phyloP scores from a whole-genome alignment of 2,113 vertebrate genomes.

The Fregetta grallaria region DNA sequence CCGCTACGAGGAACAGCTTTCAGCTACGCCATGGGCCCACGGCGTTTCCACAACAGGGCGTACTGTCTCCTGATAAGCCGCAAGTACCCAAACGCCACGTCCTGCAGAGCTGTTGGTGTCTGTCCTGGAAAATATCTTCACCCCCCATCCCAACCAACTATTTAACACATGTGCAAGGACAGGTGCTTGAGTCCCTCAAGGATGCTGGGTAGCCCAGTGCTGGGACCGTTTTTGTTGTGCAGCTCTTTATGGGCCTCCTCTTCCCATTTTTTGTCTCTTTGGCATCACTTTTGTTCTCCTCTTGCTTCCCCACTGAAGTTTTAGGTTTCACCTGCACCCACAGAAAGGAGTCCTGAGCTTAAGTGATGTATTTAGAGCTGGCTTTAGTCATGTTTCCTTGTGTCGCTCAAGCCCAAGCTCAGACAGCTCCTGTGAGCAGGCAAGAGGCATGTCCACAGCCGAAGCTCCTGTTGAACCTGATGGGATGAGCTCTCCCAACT shows the following conservation, averaged over 20 bases:
- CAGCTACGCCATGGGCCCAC: rapidly evolving
- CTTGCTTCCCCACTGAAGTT: neutral
- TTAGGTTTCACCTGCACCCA: neutral
- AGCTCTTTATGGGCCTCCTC: neutral
- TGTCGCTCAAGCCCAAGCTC: neutral
- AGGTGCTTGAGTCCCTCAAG: neutral
- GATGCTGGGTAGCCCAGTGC: too few relatives aligned
- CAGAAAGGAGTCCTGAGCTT: neutral
- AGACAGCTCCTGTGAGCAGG: neutral
- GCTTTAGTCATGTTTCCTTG: neutral
- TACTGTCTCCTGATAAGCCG: neutral
- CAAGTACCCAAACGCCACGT: neutral
- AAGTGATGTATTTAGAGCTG: neutral
- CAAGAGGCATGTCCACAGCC: neutral
- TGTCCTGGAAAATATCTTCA: neutral
- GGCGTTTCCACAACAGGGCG: rapidly evolving
- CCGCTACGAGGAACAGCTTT: neutral
- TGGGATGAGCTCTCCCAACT: neutral
- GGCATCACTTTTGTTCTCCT: neutral
- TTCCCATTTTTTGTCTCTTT: neutral
- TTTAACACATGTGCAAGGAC: neutral
- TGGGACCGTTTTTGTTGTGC: neutral
- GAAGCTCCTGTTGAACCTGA: neutral
- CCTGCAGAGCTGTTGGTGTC: neutral
- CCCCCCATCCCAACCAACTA: too few relatives aligned